Conservation (phyloP, 2,113 vertebrate genomes). For the Barbus barbus region DNA sequence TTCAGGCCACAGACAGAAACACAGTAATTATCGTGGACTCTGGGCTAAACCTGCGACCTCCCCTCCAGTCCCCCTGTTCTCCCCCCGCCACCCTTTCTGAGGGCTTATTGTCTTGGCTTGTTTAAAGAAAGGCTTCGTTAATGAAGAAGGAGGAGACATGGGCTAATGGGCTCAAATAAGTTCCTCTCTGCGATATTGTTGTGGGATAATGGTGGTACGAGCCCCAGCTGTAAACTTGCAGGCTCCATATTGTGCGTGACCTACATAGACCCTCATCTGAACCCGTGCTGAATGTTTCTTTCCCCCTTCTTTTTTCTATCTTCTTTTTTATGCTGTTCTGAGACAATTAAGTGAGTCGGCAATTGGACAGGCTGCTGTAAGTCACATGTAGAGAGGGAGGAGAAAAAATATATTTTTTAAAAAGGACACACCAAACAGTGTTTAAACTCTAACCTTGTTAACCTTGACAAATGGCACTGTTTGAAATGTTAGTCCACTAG, state of each 20-base stretch:
- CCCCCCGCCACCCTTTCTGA: constrained; percentile 60
- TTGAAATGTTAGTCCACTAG: constrained; percentile 7
- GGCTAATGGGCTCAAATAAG: constrained; percentile 82
- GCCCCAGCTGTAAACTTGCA: constrained; percentile 62
- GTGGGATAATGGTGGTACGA: constrained; percentile 68
- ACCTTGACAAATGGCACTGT: neutral
- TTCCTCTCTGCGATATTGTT: constrained; percentile 68
- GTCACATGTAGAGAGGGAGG: constrained; percentile 26
- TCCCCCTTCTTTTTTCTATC: constrained; percentile 35
- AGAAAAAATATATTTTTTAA: constrained; percentile 14
- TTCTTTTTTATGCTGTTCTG: constrained; percentile 19
- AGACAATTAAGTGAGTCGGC: constrained; percentile 60
- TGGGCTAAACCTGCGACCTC: constrained; percentile 57
- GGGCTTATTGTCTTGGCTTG: constrained; percentile 81
- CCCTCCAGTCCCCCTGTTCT: constrained; percentile 72
- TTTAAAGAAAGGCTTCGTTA: constrained; percentile 74
- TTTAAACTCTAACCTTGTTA: constrained; percentile 33
- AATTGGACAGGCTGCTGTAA: constrained; percentile 19
- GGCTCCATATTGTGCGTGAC: constrained; percentile 72
- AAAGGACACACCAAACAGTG: constrained; percentile 13
- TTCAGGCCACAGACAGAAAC: constrained; percentile 60
- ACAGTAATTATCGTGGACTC: constrained; percentile 75
- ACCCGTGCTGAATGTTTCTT: constrained; percentile 59
- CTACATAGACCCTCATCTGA: constrained; percentile 67
- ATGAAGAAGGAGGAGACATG: constrained; percentile 76